Evolutionary conservation across 2,888 invertebrate genomes (phyloP).

Genomic region (Crossocerus cetratus): DNA sequence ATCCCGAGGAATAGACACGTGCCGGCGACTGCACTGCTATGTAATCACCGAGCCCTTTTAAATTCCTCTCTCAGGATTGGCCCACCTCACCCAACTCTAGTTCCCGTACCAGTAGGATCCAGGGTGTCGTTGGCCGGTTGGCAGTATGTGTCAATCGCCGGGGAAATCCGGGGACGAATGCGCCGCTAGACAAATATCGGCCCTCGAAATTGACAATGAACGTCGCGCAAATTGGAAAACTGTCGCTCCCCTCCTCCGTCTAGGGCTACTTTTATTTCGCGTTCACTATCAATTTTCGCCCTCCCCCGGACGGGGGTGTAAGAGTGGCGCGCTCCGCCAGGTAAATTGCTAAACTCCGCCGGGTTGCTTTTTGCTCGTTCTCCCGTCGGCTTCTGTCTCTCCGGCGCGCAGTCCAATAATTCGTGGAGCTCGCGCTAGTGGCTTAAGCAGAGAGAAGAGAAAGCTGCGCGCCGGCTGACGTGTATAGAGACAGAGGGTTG

Average conservation of each 20-base stretch:
- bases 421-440: background rate
- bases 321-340: too few relatives aligned
- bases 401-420: too few relatives aligned
- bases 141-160: background rate
- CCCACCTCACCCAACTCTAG: too few relatives aligned
- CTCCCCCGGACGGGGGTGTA: too few relatives aligned
- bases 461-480: background rate
- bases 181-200: conserved; percentile 53
- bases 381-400: too few relatives aligned
- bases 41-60: too few relatives aligned
- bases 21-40: too few relatives aligned
- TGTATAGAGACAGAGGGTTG: background rate
- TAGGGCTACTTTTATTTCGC: background rate
- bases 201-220: conserved; percentile 52
- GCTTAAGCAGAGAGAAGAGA: background rate
- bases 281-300: background rate
- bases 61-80: too few relatives aligned
- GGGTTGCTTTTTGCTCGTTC: too few relatives aligned
- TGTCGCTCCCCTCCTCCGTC: conserved; percentile 29
- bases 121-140: background rate
- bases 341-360: too few relatives aligned
- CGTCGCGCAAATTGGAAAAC: conserved; percentile 46
- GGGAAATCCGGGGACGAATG: conserved; percentile 12
- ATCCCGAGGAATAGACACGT: too few relatives aligned
- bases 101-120: too few relatives aligned